Percentiles rank a stretch among this genome's conserved stretches.
Conservation (phyloP, 1,140 invertebrate species). For the Caenorhabditis elegans region DNA sequence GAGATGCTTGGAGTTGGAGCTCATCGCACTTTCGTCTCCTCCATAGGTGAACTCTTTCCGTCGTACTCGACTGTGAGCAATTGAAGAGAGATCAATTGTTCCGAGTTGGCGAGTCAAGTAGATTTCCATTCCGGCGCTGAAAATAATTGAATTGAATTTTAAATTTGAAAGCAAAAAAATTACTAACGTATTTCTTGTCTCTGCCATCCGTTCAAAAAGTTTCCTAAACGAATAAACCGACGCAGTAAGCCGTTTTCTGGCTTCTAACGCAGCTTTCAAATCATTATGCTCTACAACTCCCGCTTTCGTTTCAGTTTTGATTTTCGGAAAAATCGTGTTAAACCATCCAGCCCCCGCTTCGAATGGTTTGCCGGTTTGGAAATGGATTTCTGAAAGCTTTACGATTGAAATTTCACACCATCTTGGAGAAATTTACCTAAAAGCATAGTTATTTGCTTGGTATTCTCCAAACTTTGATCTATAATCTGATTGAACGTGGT, state of each 20-base stretch:
- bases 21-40: neutral
- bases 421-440: too few species aligned
- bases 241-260: neutral
- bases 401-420: too few species aligned
- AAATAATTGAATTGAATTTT: neutral
- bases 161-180: too few species aligned
- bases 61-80: neutral
- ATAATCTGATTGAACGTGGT: neutral
- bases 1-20: neutral
- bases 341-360: neutral
- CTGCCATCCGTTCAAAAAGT: constrained; percentile 21
- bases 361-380: neutral
- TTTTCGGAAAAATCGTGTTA: neutral
- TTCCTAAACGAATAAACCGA: constrained; percentile 1
- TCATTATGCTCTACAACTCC: constrained; percentile 25
- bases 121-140: constrained; percentile 36
- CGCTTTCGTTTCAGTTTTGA: neutral
- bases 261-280: neutral
- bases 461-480: neutral
- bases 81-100: constrained; percentile 20
- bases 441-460: neutral
- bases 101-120: constrained; percentile 22
- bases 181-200: constrained; percentile 32
- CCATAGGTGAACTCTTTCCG: neutral
- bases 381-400: constrained; percentile 7